phyloP scores from a whole-genome alignment of 2,888 invertebrate species.

The Caenorhabditis sinica region DNA sequence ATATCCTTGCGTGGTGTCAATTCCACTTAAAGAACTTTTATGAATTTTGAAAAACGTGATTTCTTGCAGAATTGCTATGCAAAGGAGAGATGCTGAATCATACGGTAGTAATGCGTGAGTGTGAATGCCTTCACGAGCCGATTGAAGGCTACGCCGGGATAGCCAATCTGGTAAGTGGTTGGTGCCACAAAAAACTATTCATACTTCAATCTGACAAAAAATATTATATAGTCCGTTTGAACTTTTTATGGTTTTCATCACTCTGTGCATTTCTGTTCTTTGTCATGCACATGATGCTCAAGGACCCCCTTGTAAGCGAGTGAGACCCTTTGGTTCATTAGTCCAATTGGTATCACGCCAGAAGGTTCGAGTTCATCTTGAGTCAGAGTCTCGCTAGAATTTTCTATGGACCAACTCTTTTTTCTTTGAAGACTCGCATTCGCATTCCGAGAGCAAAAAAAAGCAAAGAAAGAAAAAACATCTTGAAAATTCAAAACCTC shows the following conservation, averaged over 20 bases:
- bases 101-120: conserved; percentile 68
- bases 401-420: neutral
- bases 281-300: conserved; percentile 18
- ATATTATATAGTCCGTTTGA: neutral
- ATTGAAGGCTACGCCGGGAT: conserved; percentile 66
- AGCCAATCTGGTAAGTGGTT: conserved; percentile 66
- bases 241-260: neutral
- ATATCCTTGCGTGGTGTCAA: conserved; percentile 21
- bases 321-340: conserved; percentile 3
- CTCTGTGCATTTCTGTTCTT: conserved; percentile 9
- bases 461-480: conserved; percentile 14
- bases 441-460: neutral
- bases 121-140: conserved; percentile 71
- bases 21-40: conserved; percentile 22
- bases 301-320: conserved; percentile 9
- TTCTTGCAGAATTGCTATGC: conserved; percentile 50
- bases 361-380: conserved; percentile 24
- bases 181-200: neutral
- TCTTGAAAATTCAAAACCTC: conserved; percentile 13
- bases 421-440: too few species aligned
- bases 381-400: neutral
- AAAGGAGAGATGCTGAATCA: conserved; percentile 54
- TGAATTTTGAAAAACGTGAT: conserved; percentile 16
- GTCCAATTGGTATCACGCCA: conserved; percentile 17
- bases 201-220: neutral